Base-by-base conservation (phyloP, 1,140 invertebrate genomes). In the Brachionus rubens region DNA sequence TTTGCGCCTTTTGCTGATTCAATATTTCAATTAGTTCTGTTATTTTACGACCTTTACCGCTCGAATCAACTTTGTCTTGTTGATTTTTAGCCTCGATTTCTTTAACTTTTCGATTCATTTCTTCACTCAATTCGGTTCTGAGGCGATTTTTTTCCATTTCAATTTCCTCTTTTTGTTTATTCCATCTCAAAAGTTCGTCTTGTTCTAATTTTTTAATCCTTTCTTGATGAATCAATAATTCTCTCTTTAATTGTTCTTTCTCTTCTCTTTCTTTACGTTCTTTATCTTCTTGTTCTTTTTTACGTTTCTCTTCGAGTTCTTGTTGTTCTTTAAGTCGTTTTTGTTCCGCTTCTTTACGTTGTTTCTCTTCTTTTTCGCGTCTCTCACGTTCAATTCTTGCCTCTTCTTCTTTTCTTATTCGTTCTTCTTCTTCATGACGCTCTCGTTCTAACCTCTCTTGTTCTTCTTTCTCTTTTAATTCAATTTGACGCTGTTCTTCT, bases 131-230 rank as follows among this genome's bases (percentile, higher is more conserved):
- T 65, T 65, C 36, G 14, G 9, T 14, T 43, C 36, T 65, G 10
- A 65, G 36, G 3, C 40, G 33, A 43, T 30, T 24, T 28, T 65
- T 65, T 41, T 65, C 59, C 1, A 24, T 65, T 26, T 65, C 59
- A 7, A 65, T 41, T 26, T 65, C 59, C 2, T 65, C 59, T 65
- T 65, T 65, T 65, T 65, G 59, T 16, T 65, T 65, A 14, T 5
- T 65, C 59, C 33, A 43, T 65, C 59, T 65, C 0, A 43, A 19
- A 19, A 26, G 21, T 28, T 65, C 59, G 4, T 65, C 41, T 65
- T 65, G 33, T 41, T 65, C 59, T 12, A 65, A 24, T 46, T 65
- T 65, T 46, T 43, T 65, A 9, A 65, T 43, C 9, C 41, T 41
- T 12, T 65, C 40, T 26, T 65, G 59, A 24, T 65, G 59, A 65